Base-by-base conservation (phyloP, 2,797 vertebrate genomes). In the Tarsius wallacei region DNA sequence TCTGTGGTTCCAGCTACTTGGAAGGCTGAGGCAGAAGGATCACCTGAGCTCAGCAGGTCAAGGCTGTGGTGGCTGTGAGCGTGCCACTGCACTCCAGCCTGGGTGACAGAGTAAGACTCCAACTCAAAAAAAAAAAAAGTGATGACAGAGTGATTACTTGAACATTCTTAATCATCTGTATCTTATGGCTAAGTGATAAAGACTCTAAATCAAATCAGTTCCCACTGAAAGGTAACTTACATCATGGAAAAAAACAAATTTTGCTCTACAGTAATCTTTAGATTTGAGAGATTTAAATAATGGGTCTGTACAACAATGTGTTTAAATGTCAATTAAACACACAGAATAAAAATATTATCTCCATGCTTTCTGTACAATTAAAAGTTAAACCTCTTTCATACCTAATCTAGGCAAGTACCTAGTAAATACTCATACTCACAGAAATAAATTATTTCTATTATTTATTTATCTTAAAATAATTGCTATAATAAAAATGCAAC, bases 201-300 rank as follows among this genome's bases (percentile, higher is more conserved):
- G 57, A 33, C 13, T 49, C 84, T 70, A 83, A 51, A 55, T 86
- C 76, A 90, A 84, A 57, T 22, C 33, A 90, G 53, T 36, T 42
- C 24, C 36, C 57, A 70, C 0, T 74, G 57, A 78, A 92, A 94
- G 21, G 81, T 53, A 88, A 85, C 28, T 70, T 94, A 26, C n/a
- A 77, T 17, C 55, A 81, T 0, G 13, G 17, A 73, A 26, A 89
- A 76, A 90, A 82, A 36, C 10, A 19, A 53, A 51, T 57, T 68
- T 71, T 85, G 14, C 8, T 77, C 85, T 80, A 70, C 16, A 47
- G 7, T 24, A 10, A 83, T 51, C 22, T 61, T 1, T 74, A 4
- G 33, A 82, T 61, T 80, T 77, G 1, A 49, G 87, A 57, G n/a
- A 90, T 33, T 90, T 77, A 51, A 81, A 51, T 51, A 17, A 59